Base-by-base conservation (phyloP, 2,888 invertebrate species). In the Ariolimax columbianus region DNA sequence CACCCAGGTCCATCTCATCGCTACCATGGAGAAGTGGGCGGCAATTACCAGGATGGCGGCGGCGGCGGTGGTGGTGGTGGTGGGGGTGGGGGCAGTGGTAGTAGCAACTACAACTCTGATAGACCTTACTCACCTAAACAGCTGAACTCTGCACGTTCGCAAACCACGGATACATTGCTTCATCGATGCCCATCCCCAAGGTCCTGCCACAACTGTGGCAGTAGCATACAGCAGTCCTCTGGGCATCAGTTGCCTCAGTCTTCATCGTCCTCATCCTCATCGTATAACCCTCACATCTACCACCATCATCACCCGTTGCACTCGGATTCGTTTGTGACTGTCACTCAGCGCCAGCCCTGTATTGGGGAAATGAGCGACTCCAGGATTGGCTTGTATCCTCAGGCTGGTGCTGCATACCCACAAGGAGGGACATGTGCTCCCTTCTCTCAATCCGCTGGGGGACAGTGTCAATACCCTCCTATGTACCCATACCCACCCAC, bases 121-220 rank as follows among this genome's bases (percentile, higher is more conserved):
- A 85, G 89, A 63, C 89, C 89, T 19, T 91, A 90, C 82, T 89
- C 90, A 66, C 90, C 91, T 23, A 90, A 91, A 81, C 90, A 89
- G 68, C 88, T 89, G 82, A 89, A 87, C 85, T 88, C 88, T 73
- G 84, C 85, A 19, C 68, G 84, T 63, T 55, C 70, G 17, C 73
- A 72, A 55, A 82, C 59, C 19, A 68, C 63, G 11, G 73, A 66
- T 59, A 40, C 75, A 4, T n/a, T 70, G 63, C 75, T 77, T 9
- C 77, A 82, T 63, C 66, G 77, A 33, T 84, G 84, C 30, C 83
- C 68, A 26, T 84, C 84, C 26, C 70, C 82, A 30, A 79, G 70
- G 33, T 70, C 78, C 26, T 86, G 86, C 43, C 87, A 84, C 83
- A 83, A 75, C 79, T 86, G 86, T 77, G 85, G 85, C 51, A 81